Base-by-base conservation (phyloP, 53 echinoderm and acorn worm genomes). In the Hippasteria phrygiana region DNA sequence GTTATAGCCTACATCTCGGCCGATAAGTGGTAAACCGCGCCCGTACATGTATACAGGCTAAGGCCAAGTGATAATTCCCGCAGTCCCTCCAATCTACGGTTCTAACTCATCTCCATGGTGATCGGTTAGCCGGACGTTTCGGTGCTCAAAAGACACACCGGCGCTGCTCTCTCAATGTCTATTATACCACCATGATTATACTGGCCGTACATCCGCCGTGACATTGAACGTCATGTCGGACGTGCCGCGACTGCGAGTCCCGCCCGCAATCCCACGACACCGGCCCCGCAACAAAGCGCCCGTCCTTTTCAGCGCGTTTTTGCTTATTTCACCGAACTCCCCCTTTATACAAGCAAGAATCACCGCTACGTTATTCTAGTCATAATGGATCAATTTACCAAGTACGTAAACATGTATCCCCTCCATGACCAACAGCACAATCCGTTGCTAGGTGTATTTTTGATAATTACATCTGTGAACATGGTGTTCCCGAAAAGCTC, bases 311-410 rank as follows among this genome's bases (percentile, higher is more conserved):
- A 90, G 12, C 84, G 74, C 14, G 65, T 93, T 48, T 88, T 88
- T 37, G 80, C 71, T 7, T 87, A 93, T 79, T 78, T 93, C 2
- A 87, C 78, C 22, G 90, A 93, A 67, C 63, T 93, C 6, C 88
- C 81, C 48, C 37, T 87, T 6, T 81, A 90, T 16, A 73, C 27
- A n/a, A n/a, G n/a, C 1, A 64, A 86, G 35, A 77, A 90, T 24
- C 70, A 90, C 42, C 69, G 80, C 12, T 93, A 93, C 75, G n/a
- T n/a, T n/a, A 51, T 87, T n/a, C 75, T 91, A n/a, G 90, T 90
- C 1, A 46, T 93, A 8, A 82, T 73, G 28, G 93, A 93, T 54
- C 88, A 91, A 59, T 91, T 90, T 34, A 87, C 88, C 10, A 91
- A 93, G 43, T 83, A 81, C 53, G 90, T 93, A 0, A 93, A 93